A percentile compares a stretch with the other conserved stretches of the same genome.
Conservation (phyloP, 2,113 vertebrate genomes). For the Tupaia tana region DNA sequence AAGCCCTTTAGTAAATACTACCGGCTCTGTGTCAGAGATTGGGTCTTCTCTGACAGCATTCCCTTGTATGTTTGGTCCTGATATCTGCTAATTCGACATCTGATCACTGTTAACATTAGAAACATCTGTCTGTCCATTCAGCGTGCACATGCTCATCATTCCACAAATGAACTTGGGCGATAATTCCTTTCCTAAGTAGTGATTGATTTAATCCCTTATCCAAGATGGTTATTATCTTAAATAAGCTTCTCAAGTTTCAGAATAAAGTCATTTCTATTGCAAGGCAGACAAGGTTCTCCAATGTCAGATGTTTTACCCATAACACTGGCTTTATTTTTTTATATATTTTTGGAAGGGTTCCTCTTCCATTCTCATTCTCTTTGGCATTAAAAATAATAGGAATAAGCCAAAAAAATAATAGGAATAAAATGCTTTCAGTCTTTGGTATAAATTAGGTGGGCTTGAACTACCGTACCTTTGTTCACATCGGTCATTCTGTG, state of each 20-base stretch:
- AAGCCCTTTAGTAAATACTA: neutral
- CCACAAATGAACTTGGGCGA: neutral
- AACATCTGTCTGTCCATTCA: neutral
- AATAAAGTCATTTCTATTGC: neutral
- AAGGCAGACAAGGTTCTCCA: neutral
- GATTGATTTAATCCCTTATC: neutral
- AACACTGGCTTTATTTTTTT: neutral
- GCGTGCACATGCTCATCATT: neutral
- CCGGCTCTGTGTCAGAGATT: neutral
- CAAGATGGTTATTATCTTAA: neutral
- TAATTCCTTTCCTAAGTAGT: neutral
- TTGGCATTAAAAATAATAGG: neutral
- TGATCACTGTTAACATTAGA: neutral
- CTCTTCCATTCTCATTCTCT: neutral
- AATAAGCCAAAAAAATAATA: neutral
- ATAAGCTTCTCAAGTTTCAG: constrained; percentile 5
- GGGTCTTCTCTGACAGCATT: neutral
- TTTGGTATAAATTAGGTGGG: neutral
- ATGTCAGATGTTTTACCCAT: neutral
- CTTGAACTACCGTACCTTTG: neutral
- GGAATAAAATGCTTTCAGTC: neutral
- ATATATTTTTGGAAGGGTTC: neutral
- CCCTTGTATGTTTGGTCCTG: neutral
- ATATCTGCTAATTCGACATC: neutral
- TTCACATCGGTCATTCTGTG: neutral